Base-by-base conservation (phyloP, 2,888 invertebrate genomes). In the Theodoxus fluviatilis region DNA sequence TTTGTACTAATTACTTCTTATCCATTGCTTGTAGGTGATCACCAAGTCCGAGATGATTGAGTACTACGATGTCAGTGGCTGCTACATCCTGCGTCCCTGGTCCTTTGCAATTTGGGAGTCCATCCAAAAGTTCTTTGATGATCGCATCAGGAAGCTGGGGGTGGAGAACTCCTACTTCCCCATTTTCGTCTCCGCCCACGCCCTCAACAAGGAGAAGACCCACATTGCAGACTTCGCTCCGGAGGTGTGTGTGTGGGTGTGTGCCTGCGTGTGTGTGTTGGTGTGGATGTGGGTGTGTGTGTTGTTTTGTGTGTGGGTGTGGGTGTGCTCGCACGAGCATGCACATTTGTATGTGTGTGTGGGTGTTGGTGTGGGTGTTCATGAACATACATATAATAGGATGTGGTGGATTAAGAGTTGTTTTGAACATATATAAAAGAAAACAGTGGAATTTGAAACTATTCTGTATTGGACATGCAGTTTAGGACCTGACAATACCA, bases 211-310 rank as follows among this genome's bases (percentile, higher is more conserved):
- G 81, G 99, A 99, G 86, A 98, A 99, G 89, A 90, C 91, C 0
- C 99, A 99, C 86, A 96, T 99, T 78, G 95, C 94, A 47, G 99
- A 99, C 89, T 99, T 99, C 89, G 94, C 98, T 0, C 99, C 99
- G 0, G 99, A 99, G 89, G 98, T 96, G 76, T 73, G 70, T 47
- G n/a, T 7, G 18, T 38, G 31, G 59, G 15, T n/a, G n/a, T n/a
- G n/a, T n/a, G n/a, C n/a, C n/a, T n/a, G n/a, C n/a, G n/a, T n/a
- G n/a, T n/a, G n/a, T n/a, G n/a, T n/a, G n/a, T n/a, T n/a, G n/a
- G n/a, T n/a, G n/a, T n/a, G n/a, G n/a, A n/a, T n/a, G n/a, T n/a
- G n/a, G n/a, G n/a, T n/a, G n/a, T n/a, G n/a, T n/a, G n/a, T n/a
- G n/a, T n/a, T n/a, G n/a, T n/a, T n/a, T n/a, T n/a, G n/a, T n/a